Evolutionary conservation across 2,797 vertebrate species (phyloP), one percentile per base, ranked within the genome.

Genomic region (Rhinatrema bivittatum): DNA sequence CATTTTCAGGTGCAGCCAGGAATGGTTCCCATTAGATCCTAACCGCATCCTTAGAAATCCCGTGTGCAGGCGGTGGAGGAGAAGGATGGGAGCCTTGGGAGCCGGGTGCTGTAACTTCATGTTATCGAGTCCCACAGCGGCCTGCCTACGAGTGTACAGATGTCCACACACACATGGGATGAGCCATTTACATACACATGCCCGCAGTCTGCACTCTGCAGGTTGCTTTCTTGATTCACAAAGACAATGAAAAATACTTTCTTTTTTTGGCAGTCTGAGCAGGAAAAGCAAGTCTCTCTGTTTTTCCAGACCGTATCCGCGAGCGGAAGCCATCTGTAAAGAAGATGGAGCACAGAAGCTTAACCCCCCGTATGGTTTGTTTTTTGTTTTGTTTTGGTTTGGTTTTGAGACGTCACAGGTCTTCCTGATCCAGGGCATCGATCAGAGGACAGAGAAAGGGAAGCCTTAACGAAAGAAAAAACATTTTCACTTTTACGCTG

Each of bases 211-310:
- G 36, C 41, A 28, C 52, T 8, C 10, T 39, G 35, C 32, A 29
- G 7, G 45, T 29, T 9, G 12, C n/a, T n/a, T n/a, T n/a, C n/a
- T n/a, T n/a, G n/a, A n/a, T n/a, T n/a, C n/a, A n/a, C n/a, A n/a
- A n/a, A n/a, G n/a, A n/a, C n/a, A n/a, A n/a, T n/a, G n/a, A 29
- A 60, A 59, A 67, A 62, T 7, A 20, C 36, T 20, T 10, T 7
- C 3, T 32, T 28, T 11, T 5, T 7, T 5, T 42, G 78, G 77
- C 69, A 65, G 72, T 58, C n/a, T 60, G n/a, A 1, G 34, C 8
- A 4, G 55, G 25, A 26, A 26, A 41, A 38, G 16, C 2, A n/a
- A 16, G 3, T 9, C 1, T 29, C 41, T 38, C 6, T 2, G 33
- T 2, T 0, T n/a, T 17, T 35, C 2, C 1, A 4, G 6, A 32